Conservation (phyloP, 2,888 invertebrate genomes). For the Hermaeophaga mercurialis region DNA sequence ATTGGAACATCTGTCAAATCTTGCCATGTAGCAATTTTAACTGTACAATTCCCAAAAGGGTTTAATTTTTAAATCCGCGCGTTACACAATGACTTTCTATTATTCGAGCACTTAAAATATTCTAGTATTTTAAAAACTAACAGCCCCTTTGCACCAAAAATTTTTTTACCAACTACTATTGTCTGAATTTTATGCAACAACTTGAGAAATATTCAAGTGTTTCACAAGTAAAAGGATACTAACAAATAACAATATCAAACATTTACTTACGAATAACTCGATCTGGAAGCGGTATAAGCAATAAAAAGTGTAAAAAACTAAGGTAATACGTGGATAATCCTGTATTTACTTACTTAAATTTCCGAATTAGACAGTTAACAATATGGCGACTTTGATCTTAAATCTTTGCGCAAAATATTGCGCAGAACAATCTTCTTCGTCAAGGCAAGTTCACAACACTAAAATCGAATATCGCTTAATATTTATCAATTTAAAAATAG, state of each 20-base stretch:
- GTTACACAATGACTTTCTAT: slow-evolving; percentile 12
- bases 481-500: slow-evolving; percentile 38
- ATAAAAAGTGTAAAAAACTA: slow-evolving; percentile 36
- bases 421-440: slow-evolving; percentile 37
- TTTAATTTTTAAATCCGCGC: slow-evolving; percentile 4
- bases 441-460: slow-evolving; percentile 35
- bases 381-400: slow-evolving; percentile 58
- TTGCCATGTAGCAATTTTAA: slow-evolving; percentile 40
- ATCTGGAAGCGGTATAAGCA: slow-evolving; percentile 36
- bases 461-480: slow-evolving; percentile 26
- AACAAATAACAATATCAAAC: slow-evolving; percentile 30
- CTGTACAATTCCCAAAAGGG: slow-evolving; percentile 14
- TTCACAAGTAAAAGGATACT: slow-evolving; percentile 25
- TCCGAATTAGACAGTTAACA: slow-evolving; percentile 58
- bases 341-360: slow-evolving; percentile 59
- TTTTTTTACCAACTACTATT: slow-evolving; percentile 44
- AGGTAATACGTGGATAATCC: slow-evolving; percentile 45
- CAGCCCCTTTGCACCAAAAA: slow-evolving; percentile 40
- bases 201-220: slow-evolving; percentile 41
- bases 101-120: slow-evolving; percentile 10
- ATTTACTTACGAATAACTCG: slow-evolving; percentile 48
- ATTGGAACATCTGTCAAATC: slow-evolving; percentile 57
- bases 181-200: slow-evolving; percentile 53
- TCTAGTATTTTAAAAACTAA: slow-evolving; percentile 34
- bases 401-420: slow-evolving; percentile 48